Evolutionary conservation across 1,140 invertebrate species (phyloP).

Genomic region (Brachionus calyciflorus): DNA sequence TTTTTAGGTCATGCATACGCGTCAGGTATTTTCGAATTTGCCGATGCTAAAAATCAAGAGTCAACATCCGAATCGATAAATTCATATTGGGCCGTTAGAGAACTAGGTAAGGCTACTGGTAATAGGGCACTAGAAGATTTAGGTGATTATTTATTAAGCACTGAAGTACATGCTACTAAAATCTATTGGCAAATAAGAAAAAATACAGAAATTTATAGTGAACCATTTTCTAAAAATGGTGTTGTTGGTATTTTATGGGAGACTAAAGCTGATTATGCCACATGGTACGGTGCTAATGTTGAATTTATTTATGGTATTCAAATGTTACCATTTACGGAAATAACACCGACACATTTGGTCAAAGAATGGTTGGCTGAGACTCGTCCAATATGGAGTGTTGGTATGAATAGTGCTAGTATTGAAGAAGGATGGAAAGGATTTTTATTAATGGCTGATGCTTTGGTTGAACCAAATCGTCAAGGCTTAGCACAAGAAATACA

Average conservation of each 20-base stretch:
- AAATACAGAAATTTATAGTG: not conserved
- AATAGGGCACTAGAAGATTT: constrained; percentile 18
- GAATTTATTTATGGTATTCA: constrained; percentile 45
- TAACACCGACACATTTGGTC: not conserved
- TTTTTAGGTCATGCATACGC: not conserved
- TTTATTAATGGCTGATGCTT: constrained; percentile 1
- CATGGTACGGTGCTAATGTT: constrained; percentile 22
- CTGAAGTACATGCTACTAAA: constrained; percentile 5
- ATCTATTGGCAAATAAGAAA: constrained; percentile 10
- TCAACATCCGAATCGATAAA: constrained; percentile 34
- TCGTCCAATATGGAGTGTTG: not conserved
- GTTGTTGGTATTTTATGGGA: constrained; percentile 31
- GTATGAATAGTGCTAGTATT: not conserved
- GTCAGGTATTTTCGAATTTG: constrained; percentile 22
- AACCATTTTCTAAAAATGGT: constrained; percentile 16
- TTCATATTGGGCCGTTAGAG: not conserved
- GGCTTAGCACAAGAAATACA: not conserved
- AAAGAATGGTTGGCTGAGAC: constrained; percentile 4
- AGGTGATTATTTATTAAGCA: not conserved
- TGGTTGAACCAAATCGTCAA: constrained; percentile 3
- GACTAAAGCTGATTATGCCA: constrained; percentile 36
- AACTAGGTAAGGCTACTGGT: not conserved
- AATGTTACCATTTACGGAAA: constrained; percentile 30
- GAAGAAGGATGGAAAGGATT: constrained; percentile 38
- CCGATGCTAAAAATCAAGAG: constrained; percentile 39